Conservation (phyloP, 1,140 invertebrate species). For the Lepidurus packardi region DNA sequence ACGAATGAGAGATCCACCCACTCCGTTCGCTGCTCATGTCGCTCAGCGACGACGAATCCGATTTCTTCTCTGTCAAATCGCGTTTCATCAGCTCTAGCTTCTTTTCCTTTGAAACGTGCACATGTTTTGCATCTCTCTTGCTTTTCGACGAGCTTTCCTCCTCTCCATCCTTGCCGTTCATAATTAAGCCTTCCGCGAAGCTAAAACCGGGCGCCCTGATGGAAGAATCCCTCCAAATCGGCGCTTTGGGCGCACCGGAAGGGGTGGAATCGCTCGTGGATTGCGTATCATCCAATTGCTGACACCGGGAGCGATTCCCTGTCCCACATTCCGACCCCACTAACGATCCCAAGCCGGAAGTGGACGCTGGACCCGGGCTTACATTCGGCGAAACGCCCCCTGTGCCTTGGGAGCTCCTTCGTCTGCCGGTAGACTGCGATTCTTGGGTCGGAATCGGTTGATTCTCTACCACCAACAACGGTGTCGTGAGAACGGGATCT, state of each 20-base stretch:
- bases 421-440: slow-evolving; percentile 35
- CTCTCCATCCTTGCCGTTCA: neutral
- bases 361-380: slow-evolving; percentile 24
- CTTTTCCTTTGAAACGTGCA: neutral
- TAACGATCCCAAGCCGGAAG: slow-evolving; percentile 28
- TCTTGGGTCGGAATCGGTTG: neutral
- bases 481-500: neutral
- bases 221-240: neutral
- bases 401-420: slow-evolving; percentile 6
- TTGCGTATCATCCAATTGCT: slow-evolving; percentile 13
- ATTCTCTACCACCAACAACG: neutral
- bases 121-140: neutral
- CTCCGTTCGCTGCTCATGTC: slow-evolving; percentile 47
- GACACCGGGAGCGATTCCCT: neutral
- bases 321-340: neutral
- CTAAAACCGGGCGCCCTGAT: slow-evolving; percentile 6
- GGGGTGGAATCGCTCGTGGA: slow-evolving; percentile 25
- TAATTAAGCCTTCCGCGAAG: neutral
- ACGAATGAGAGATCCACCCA: slow-evolving; percentile 48
- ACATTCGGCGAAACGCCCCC: neutral
- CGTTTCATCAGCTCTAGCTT: neutral
- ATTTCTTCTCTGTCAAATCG: neutral
- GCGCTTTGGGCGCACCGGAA: neutral
- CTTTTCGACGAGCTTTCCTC: slow-evolving; percentile 20
- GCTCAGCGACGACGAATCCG: slow-evolving; percentile 42